Base-by-base conservation (phyloP, 2,888 invertebrate genomes). In the Tachina grossa region DNA sequence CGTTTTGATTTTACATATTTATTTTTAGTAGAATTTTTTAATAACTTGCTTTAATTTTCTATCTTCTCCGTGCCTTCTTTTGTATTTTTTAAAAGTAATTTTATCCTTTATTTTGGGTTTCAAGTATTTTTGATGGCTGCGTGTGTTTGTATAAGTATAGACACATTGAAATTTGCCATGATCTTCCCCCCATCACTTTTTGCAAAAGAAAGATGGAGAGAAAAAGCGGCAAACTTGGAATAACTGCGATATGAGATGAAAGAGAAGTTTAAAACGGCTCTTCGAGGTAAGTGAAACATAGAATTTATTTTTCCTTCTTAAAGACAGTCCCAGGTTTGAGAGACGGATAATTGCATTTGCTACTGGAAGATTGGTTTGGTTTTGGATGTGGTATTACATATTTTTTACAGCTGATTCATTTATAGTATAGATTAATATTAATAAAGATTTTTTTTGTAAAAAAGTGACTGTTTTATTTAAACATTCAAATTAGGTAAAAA, bases 61-160 rank as follows among this genome's bases (percentile, higher is more conserved):
- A 16, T 72, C 22, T 71, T 51, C 31, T 51, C 19, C 72, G 1
- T 80, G 5, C 19, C 45, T 69, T 43, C 19, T 71, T 76, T 69
- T 69, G 19, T 66, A 77, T 55, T 68, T 81, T 84, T 84, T 81
- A 69, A 43, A 68, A 61, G 66, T 72, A 80, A 81, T 84, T 71
- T 85, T 85, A 78, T 77, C 77, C 76, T 85, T 82, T 85, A 63
- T 85, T 81, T 85, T 85, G 84, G 77, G 77, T 85, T 85, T 63
- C 81, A 85, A 85, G 84, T 66, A 47, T 69, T 81, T 68, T 51
- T 66, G 76, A 66, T 63, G 65, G 59, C 77, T 66, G 72, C 53
- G 49, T 71, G 57, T 71, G 47, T 72, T 43, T 71, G 9, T 63
- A 45, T 71, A 49, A 53, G 61, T 68, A 22, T 14, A 43, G 51